Conservation (phyloP, 2,888 invertebrate genomes). For the Tachystola acroxantha region DNA sequence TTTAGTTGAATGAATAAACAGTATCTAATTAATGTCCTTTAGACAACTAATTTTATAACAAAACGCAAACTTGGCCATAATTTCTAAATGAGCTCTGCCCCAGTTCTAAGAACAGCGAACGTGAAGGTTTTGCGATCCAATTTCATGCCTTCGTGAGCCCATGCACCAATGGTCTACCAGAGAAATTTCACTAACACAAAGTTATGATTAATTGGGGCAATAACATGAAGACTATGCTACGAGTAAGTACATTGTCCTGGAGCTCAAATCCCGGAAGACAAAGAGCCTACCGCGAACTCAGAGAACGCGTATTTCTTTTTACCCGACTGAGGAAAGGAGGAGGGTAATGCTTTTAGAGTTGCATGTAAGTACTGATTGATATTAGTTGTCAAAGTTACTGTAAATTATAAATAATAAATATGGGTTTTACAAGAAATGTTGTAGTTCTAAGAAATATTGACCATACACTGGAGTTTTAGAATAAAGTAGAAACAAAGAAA, state of each 20-base stretch:
- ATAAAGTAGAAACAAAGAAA: too few relatives aligned
- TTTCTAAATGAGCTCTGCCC: constrained; percentile 54
- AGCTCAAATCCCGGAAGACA: constrained; percentile 22
- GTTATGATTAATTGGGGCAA: constrained; percentile 76
- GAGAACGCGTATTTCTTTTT: constrained; percentile 14
- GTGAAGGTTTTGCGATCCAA: constrained; percentile 65
- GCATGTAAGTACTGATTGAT: too few relatives aligned
- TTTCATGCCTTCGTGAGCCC: constrained; percentile 72
- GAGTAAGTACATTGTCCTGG: constrained; percentile 50
- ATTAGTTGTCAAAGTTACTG: too few relatives aligned
- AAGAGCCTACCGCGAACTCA: constrained; percentile 17
- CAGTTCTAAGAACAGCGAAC: constrained; percentile 50
- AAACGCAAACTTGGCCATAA: constrained; percentile 18
- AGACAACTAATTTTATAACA: constrained; percentile 5
- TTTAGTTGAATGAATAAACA: too few relatives aligned
- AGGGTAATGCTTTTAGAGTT: too few relatives aligned
- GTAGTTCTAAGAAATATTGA: too few relatives aligned
- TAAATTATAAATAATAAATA: too few relatives aligned
- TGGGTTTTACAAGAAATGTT: too few relatives aligned
- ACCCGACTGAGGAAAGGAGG: too few relatives aligned
- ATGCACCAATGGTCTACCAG: constrained; percentile 62
- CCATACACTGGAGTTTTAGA: too few relatives aligned
- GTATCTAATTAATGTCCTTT: too few relatives aligned
- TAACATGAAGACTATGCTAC: constrained; percentile 60
- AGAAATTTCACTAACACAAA: constrained; percentile 74